Evolutionary conservation across 2,888 invertebrate genomes (phyloP).

Genomic region (Dasysyrphus albostriatus): DNA sequence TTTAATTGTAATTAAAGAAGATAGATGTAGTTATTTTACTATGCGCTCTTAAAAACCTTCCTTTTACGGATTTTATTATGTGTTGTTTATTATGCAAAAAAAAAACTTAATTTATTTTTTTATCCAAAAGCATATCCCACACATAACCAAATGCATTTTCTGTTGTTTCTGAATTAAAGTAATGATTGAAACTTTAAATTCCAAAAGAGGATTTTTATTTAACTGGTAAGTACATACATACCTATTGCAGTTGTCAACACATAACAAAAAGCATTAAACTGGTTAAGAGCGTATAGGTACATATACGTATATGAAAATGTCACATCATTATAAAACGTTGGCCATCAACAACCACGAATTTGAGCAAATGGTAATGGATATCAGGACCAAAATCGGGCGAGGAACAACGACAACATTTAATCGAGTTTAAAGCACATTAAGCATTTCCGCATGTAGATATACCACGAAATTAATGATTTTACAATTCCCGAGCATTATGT

Average conservation of each 20-base stretch:
- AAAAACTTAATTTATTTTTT: conserved; percentile 12
- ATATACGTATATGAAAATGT: not conserved
- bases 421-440: conserved; percentile 59
- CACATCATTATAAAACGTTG: conserved; percentile 23
- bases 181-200: conserved; percentile 57
- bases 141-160: not conserved
- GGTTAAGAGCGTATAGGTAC: not conserved
- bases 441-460: conserved; percentile 61
- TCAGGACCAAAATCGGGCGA: not conserved
- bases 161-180: conserved; percentile 18
- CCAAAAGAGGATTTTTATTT: not conserved
- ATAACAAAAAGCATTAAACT: conserved; percentile 12
- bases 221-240: not conserved
- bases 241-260: conserved; percentile 19
- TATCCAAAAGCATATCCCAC: not conserved
- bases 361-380: conserved; percentile 34
- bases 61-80: not conserved
- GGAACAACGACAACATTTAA: conserved; percentile 42
- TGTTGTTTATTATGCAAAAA: conserved; percentile 20
- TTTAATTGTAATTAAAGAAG: conserved; percentile 25
- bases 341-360: conserved; percentile 10
- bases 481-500: conserved; percentile 57
- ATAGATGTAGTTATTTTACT: conserved; percentile 2
- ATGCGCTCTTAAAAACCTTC: not conserved
- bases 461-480: conserved; percentile 70